These are phyloP conservation scores for Chorisops tibialis DNA, from an alignment of 2,888 invertebrate species.

Conservation along the genomic window DNA sequence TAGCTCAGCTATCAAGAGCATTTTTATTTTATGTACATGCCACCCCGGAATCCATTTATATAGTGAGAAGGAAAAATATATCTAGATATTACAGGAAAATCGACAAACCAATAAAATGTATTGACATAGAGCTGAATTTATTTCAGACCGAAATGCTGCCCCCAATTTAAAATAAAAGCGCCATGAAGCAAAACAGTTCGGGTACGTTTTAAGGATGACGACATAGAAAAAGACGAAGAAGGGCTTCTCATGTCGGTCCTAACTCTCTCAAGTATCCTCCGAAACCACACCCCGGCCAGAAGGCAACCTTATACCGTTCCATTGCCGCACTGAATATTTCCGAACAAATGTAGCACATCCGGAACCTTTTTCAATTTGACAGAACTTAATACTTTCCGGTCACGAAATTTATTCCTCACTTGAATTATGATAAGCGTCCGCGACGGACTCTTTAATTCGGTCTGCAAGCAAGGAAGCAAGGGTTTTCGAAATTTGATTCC, in stretches of 20 bases:
- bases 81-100: constrained; percentile 30
- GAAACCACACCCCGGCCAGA: too few relatives aligned
- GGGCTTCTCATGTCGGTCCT: not conserved
- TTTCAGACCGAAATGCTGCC: constrained; percentile 31
- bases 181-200: constrained; percentile 30
- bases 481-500: constrained; percentile 1
- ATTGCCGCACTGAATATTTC: constrained; percentile 30
- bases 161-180: constrained; percentile 31
- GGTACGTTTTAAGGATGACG: not conserved
- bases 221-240: not conserved
- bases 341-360: constrained; percentile 35
- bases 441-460: constrained; percentile 22
- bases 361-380: constrained; percentile 35
- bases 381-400: constrained; percentile 34
- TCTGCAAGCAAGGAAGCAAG: not conserved
- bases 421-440: constrained; percentile 33
- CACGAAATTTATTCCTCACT: constrained; percentile 34
- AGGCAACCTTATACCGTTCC: constrained; percentile 27
- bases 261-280: not conserved
- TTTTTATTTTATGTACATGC: too few relatives aligned
- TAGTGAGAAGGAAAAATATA: constrained; percentile 7
- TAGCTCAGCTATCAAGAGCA: not conserved
- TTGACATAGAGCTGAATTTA: constrained; percentile 34
- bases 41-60: constrained; percentile 2
- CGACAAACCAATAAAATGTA: constrained; percentile 33